Evolutionary conservation across 2,797 vertebrate species (phyloP), one percentile per base, ranked within the genome.

Genomic region (Scolopax bukidnonensis): DNA sequence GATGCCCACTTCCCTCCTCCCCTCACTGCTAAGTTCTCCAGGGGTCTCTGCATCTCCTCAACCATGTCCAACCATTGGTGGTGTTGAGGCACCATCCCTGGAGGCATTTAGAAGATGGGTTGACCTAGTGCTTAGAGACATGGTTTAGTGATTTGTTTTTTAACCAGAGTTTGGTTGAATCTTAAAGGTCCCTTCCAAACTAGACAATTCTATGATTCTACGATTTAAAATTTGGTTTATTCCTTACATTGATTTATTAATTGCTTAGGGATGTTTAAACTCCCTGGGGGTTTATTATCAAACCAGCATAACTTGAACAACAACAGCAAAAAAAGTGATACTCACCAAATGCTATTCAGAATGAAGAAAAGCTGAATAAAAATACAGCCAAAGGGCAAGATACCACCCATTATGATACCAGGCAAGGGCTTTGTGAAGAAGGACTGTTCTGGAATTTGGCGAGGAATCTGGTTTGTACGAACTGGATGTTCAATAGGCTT

Each of bases 281-380:
- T 80, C 47, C 50, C 27, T 4, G 8, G 33, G 19, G 13, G 2
- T 64, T 77, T 61, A 54, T 54, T 41, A 67, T n/a, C 38, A 92
- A 71, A 69, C 5, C 23, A 69, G 28, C 13, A 40, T 9, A 53
- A 69, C 8, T 12, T 78, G 9, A 84, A 61, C 17, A 30, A 11
- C 17, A 27, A 9, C 14, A 67, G 13, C 6, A 41, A 19, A 78
- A 53, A 16, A 54, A 63, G 4, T 3, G 6, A 54, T 63, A 95
- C 98, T 98, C 97, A 99, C 99, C 99, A 99, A 96, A 99, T 99
- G 96, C 98, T 99, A 95, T 99, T 99, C 69, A 99, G 98, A 94
- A 99, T 99, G 95, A 99, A 99, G 97, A 99, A 99, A 15, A 99
- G 98, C 92, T 99, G 99, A 91, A 99, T 99, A 95, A 99, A 99